Conservation (phyloP, 2,797 vertebrate genomes). For the Molossus alvarezi region DNA sequence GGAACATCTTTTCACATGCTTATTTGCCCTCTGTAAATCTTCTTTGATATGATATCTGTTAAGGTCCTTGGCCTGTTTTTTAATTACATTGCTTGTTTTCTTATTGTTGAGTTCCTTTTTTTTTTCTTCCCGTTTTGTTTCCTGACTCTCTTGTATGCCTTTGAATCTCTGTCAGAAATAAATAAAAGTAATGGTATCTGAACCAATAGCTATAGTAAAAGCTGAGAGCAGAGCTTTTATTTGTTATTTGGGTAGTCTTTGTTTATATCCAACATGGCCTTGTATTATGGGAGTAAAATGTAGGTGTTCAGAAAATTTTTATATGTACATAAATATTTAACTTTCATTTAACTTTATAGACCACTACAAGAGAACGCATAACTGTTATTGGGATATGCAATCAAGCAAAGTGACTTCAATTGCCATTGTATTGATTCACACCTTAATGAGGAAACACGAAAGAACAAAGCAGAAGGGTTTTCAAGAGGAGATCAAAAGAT, state of each 20-base stretch:
- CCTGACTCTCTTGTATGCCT: too few species aligned
- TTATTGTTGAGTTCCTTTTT: too few species aligned
- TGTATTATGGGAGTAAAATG: neutral
- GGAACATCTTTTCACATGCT: too few species aligned
- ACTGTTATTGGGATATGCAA: neutral
- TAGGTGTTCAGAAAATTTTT: neutral
- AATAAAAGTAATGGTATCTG: neutral
- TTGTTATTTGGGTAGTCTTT: neutral
- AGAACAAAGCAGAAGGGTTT: neutral
- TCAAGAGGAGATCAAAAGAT: neutral
- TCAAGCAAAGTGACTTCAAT: conserved; percentile 30
- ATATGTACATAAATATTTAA: neutral
- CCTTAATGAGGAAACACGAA: neutral
- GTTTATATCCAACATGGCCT: neutral
- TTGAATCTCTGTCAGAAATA: too few species aligned
- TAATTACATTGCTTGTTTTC: too few species aligned
- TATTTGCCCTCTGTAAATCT: too few species aligned
- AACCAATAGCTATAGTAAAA: neutral
- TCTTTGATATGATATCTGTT: too few species aligned
- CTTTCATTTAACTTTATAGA: conserved; percentile 9
- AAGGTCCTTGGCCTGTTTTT: too few species aligned
- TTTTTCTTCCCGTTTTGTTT: too few species aligned
- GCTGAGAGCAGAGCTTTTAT: neutral
- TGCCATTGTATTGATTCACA: neutral
- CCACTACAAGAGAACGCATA: neutral